Evolutionary conservation across 2,888 invertebrate species (phyloP), one percentile per base, ranked within the genome.

Genomic region (Epirrhoe alternata): DNA sequence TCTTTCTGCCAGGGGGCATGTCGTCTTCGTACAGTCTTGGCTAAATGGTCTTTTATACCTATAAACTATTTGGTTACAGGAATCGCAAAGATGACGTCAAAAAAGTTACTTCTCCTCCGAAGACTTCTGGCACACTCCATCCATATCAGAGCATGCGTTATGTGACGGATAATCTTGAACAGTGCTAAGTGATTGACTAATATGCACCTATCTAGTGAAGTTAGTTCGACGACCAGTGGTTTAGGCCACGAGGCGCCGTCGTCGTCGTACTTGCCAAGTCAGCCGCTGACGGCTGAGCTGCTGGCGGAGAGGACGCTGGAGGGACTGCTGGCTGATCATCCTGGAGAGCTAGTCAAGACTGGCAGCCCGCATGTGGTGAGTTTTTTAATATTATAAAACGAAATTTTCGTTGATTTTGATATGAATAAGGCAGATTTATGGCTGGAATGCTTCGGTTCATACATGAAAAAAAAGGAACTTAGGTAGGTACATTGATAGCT

Each of bases 361-460:
- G 99, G 99, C n/a, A 96, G 97, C 83, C 98, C 98, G 0, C 97
- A 98, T 93, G 96, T 99, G 87, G 96, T 98, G 78, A 92, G 94
- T 53, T 61, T 45, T 52, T n/a, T 24, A 24, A 42, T 60, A 8
- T 4, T 17, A 1, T 10, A 16, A n/a, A n/a, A n/a, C n/a, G n/a
- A n/a, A n/a, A n/a, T n/a, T n/a, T n/a, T n/a, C n/a, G n/a, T n/a
- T 31, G 16, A 47, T 4, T 54, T 24, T 35, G 8, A 5, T 12
- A 12, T 67, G 6, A 3, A 24, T 24, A 24, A 24, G 24, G 24
- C 24, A 1, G 24, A 24, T 2, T 24, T 24, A 24, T 2, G 3
- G 24, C 24, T 24, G 1, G 3, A 3, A 24, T 2, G 24, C 24
- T n/a, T n/a, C 24, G 24, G 24, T n/a, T n/a, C n/a, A n/a, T n/a